Evolutionary conservation across 2,113 vertebrate species (phyloP).

Genomic region (Phylloscopus trochiloides): DNA sequence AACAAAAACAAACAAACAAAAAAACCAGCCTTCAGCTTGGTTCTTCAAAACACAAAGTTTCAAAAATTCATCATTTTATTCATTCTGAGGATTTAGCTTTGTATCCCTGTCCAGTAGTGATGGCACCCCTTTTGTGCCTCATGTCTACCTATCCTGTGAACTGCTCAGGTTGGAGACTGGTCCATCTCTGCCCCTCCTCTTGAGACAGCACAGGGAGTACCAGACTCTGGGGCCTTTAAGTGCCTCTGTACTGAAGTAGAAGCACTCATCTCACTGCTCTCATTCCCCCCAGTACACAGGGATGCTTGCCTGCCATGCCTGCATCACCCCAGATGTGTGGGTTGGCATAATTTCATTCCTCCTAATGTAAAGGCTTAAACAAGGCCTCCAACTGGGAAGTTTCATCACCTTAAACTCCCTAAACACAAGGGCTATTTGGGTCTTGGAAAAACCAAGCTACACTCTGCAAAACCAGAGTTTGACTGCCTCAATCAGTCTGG

Average conservation of each 20-base stretch:
- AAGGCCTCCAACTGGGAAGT: not conserved
- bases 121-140: not conserved
- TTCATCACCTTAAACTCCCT: not conserved
- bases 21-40: not conserved
- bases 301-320: not conserved
- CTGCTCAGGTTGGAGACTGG: not conserved
- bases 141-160: not conserved
- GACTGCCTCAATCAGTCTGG: not conserved
- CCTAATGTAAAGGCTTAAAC: not conserved
- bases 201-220: not conserved
- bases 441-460: not conserved
- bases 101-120: not conserved
- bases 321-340: not conserved
- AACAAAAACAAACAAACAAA: not conserved
- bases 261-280: not conserved
- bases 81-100: not conserved
- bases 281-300: not conserved
- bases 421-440: not conserved
- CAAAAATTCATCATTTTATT: not conserved
- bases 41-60: not conserved
- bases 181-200: not conserved
- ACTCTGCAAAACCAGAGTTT: not conserved
- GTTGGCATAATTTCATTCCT: not conserved
- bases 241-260: not conserved
- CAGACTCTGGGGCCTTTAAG: not conserved